phyloP scores from a whole-genome alignment of 1,140 invertebrate species.

The Doryteuthis pealeii region DNA sequence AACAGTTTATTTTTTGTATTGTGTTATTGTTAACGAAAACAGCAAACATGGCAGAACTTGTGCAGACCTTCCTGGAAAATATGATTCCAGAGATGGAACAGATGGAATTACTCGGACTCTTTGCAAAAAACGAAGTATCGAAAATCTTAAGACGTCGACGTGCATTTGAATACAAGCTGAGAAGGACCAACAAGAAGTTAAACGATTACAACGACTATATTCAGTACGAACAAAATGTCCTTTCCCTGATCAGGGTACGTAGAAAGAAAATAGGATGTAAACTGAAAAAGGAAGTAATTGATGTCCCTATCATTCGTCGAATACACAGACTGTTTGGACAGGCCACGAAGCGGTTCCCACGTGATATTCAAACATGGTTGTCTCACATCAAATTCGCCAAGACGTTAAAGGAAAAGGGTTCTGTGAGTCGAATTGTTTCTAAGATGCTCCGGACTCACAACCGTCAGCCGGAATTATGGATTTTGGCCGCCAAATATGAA shows the following conservation, averaged over 20 bases:
- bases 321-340: slow-evolving; percentile 69
- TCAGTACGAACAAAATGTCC: slow-evolving; percentile 70
- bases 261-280: slow-evolving; percentile 65
- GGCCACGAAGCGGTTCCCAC: slow-evolving; percentile 62
- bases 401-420: slow-evolving; percentile 60
- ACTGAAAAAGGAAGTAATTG: slow-evolving; percentile 70
- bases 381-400: slow-evolving; percentile 74
- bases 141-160: slow-evolving; percentile 72
- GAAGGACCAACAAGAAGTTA: slow-evolving; percentile 69
- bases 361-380: slow-evolving; percentile 72
- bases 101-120: slow-evolving; percentile 71
- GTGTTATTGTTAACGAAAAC: neutral
- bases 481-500: slow-evolving; percentile 74
- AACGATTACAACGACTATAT: slow-evolving; percentile 75
- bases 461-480: slow-evolving; percentile 71
- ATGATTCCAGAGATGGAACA: slow-evolving; percentile 74
- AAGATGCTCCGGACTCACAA: slow-evolving; percentile 71
- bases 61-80: slow-evolving; percentile 72
- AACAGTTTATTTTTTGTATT: too few species aligned
- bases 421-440: slow-evolving; percentile 62
- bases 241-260: slow-evolving; percentile 67
- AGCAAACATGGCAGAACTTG: slow-evolving; percentile 72
- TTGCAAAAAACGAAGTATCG: slow-evolving; percentile 71
- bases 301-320: slow-evolving; percentile 68
- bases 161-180: slow-evolving; percentile 73